These are phyloP conservation scores for Ricordea florida DNA, from an alignment of 92 coral and sea anemone genomes.

Conservation along the genomic window DNA sequence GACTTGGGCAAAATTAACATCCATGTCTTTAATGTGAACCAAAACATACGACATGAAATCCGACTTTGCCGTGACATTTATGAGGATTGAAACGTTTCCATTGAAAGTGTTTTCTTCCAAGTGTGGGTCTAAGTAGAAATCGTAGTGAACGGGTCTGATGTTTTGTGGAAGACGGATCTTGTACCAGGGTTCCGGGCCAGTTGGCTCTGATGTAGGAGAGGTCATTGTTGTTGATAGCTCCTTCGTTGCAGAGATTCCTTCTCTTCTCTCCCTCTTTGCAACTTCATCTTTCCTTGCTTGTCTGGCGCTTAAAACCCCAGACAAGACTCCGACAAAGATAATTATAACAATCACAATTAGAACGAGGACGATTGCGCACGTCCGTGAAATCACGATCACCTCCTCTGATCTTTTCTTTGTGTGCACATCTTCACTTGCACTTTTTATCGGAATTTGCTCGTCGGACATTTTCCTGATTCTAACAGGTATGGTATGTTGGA, in stretches of 20 bases:
- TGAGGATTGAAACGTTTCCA: constrained; percentile 58
- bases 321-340: constrained; percentile 71
- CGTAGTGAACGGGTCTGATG: constrained; percentile 76
- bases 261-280: neutral
- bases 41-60: constrained; percentile 53
- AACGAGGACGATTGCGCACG: constrained; percentile 33
- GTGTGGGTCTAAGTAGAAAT: constrained; percentile 65
- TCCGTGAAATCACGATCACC: constrained; percentile 1
- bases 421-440: neutral
- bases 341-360: constrained; percentile 48
- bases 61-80: constrained; percentile 45
- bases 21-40: constrained; percentile 79
- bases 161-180: constrained; percentile 66
- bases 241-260: constrained; percentile 2
- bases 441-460: constrained; percentile 11
- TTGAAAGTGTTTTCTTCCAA: constrained; percentile 54
- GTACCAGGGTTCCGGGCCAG: constrained; percentile 81
- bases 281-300: constrained; percentile 64
- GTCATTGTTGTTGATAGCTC: constrained; percentile 1
- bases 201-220: constrained; percentile 31
- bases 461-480: neutral
- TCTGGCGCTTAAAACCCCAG: constrained; percentile 86
- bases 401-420: neutral
- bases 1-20: constrained; percentile 47
- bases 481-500: neutral